These are phyloP conservation scores for Drosophila kambysellisi DNA, from an alignment of 2,888 invertebrate genomes.

Conservation along the genomic window DNA sequence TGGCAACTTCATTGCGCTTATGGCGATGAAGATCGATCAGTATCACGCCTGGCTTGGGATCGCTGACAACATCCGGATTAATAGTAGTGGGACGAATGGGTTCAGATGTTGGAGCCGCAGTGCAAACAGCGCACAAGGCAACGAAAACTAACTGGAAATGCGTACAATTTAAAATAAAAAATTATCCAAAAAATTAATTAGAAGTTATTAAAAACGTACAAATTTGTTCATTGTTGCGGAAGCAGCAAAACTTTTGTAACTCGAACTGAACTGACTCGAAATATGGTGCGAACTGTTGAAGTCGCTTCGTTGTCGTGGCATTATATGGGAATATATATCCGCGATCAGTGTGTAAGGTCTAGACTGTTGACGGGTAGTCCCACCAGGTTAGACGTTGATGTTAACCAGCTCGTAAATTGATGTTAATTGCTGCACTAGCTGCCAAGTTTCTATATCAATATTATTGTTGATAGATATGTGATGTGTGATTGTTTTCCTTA, in stretches of 20 bases:
- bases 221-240: conserved; percentile 35
- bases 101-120: conserved; percentile 69
- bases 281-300: conserved; percentile 50
- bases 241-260: conserved; percentile 1
- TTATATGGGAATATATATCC: conserved; percentile 51
- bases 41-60: conserved; percentile 81
- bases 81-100: conserved; percentile 77
- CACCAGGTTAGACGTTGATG: conserved; percentile 52
- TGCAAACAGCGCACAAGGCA: conserved; percentile 63
- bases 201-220: conserved; percentile 41
- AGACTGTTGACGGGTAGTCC: conserved; percentile 17
- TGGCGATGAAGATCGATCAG: conserved; percentile 62
- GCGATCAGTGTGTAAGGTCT: background rate
- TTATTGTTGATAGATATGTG: conserved; percentile 18
- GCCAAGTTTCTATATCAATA: conserved; percentile 56
- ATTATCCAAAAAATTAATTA: background rate
- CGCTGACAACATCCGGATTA: conserved; percentile 75
- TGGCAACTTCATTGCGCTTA: conserved; percentile 49
- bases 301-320: conserved; percentile 19
- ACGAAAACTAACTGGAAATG: conserved; percentile 68
- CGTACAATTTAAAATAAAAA: background rate
- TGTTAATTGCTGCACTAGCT: conserved; percentile 71
- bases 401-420: conserved; percentile 74
- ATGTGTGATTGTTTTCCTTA: conserved; percentile 39
- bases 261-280: conserved; percentile 34